Evolutionary conservation across 2,888 invertebrate genomes (phyloP).

Genomic region (Notocelia uddmanniana): DNA sequence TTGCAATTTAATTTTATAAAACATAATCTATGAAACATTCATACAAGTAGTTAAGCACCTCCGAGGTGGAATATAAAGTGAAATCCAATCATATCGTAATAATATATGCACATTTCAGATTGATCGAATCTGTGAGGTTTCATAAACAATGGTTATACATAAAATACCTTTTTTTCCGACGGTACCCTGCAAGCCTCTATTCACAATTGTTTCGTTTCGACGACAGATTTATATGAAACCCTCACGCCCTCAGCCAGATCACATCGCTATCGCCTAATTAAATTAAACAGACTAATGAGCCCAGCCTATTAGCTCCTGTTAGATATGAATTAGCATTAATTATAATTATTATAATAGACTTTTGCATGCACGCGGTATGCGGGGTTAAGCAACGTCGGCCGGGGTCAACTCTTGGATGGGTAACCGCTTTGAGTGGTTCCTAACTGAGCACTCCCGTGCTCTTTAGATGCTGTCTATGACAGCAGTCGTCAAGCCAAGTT

Average conservation of each 20-base stretch:
- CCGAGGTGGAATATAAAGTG: too few relatives aligned
- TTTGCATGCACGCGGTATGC: too few relatives aligned
- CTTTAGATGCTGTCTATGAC: too few relatives aligned
- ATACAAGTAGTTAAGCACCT: too few relatives aligned
- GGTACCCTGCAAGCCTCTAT: constrained; percentile 45
- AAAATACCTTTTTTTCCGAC: constrained; percentile 47
- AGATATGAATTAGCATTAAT: constrained; percentile 9
- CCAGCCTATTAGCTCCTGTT: constrained; percentile 27
- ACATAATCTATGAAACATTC: too few relatives aligned
- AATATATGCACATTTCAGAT: background rate
- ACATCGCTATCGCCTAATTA: constrained; percentile 54
- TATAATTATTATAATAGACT: background rate
- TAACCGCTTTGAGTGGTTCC: too few relatives aligned
- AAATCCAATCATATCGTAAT: too few relatives aligned
- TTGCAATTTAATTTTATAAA: too few relatives aligned
- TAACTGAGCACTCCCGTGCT: too few relatives aligned
- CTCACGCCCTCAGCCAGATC: constrained; percentile 60
- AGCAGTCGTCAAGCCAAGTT: too few relatives aligned
- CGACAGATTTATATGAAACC: constrained; percentile 68
- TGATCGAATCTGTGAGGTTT: background rate
- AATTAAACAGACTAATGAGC: constrained; percentile 55
- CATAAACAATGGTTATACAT: background rate
- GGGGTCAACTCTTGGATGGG: too few relatives aligned
- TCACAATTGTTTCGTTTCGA: constrained; percentile 65
- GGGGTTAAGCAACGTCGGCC: too few relatives aligned